A percentile compares a stretch with the other conserved stretches of the same genome.
Evolutionary conservation across 2,888 invertebrate genomes (phyloP).

Genomic region (Epinotia brunnichana): DNA sequence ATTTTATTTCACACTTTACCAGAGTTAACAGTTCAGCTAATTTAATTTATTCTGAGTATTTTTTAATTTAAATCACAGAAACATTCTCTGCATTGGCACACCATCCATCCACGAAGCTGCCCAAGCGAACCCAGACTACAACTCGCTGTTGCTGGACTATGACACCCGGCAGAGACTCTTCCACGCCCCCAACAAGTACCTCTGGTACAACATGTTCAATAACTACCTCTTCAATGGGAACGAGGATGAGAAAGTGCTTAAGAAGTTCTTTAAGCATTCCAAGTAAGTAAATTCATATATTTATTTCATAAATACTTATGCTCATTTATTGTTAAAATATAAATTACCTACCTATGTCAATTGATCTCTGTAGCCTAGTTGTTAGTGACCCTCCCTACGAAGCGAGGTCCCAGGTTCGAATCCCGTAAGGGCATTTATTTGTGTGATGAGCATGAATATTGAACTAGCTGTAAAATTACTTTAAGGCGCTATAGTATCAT

Average conservation of each 20-base stretch:
- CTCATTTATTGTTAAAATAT: no score
- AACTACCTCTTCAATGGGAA: constrained; percentile 90
- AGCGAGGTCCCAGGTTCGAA: no score
- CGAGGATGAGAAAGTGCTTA: constrained; percentile 82
- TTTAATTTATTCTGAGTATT: background rate
- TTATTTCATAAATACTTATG: background rate
- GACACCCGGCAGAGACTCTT: constrained; percentile 89
- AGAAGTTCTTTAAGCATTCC: constrained; percentile 84
- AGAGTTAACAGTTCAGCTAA: no score
- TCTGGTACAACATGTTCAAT: constrained; percentile 96
- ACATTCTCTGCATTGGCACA: constrained; percentile 93
- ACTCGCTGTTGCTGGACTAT: constrained; percentile 90
- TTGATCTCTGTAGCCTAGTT: no score
- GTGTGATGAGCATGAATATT: no score
- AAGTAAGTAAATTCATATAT: constrained; percentile 65
- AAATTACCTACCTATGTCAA: no score
- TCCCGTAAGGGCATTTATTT: no score
- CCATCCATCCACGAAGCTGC: constrained; percentile 91
- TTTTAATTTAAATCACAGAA: constrained; percentile 68
- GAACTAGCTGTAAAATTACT: no score
- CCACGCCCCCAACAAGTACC: constrained; percentile 86
- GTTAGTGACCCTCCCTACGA: no score
- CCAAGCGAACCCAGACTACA: constrained; percentile 62
- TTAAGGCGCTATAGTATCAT: no score
- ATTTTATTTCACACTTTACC: no score